A percentile compares a stretch with the other conserved stretches of the same genome.
Evolutionary conservation across 2,113 vertebrate species (phyloP).

Genomic region (Dromaius novaehollandiae): DNA sequence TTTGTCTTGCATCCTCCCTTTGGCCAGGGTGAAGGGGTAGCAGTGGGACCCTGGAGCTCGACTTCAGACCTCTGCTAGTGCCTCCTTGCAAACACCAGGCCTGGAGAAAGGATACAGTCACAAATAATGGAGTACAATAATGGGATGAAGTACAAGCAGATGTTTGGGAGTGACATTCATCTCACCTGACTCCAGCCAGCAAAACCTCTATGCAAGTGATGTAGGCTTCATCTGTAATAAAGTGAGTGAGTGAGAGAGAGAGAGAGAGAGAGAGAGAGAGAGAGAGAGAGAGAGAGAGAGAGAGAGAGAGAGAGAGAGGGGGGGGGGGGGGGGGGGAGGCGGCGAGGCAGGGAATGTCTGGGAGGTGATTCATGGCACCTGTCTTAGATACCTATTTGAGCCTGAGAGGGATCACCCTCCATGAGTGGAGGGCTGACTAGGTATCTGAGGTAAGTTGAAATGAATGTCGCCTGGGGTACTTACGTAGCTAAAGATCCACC

Average conservation of each 20-base stretch:
- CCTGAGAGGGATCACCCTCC: no score
- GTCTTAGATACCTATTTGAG: neutral
- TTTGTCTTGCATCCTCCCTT: neutral
- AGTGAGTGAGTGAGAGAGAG: neutral
- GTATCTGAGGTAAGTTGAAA: neutral
- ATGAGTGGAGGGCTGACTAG: neutral
- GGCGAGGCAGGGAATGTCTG: no score
- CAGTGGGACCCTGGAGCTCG: neutral
- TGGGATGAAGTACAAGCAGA: neutral
- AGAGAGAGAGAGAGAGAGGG: neutral
- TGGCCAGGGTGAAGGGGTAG: neutral
- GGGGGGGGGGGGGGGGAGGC: no score
- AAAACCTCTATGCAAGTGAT: accelerated
- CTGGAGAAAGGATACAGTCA: neutral
- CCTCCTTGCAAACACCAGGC: neutral
- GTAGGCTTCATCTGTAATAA: neutral
- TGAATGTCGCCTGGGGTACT: neutral
- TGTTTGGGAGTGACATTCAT: neutral
- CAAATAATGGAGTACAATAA: neutral
- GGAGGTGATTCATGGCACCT: neutral
- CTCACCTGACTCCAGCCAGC: neutral
- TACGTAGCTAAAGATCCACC: neutral
- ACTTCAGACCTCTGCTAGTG: neutral
- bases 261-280: neutral
- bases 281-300: no score